Base-by-base conservation (phyloP, 2,113 vertebrate genomes). In the Phocoena phocoena region DNA sequence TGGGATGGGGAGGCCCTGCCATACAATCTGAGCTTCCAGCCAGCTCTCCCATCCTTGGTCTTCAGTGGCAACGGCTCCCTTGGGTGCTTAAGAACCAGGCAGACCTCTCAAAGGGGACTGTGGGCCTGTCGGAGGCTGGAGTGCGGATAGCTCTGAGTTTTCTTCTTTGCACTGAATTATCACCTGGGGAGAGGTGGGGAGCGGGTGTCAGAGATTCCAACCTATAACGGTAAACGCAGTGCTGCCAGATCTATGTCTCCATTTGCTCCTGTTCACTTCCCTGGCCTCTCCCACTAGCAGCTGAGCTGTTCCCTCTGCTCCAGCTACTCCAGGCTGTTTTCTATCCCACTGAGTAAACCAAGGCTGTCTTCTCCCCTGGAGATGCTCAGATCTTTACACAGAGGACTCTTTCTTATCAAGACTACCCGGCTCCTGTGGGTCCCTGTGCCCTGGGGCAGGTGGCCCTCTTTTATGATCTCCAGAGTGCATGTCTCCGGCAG, bases 191-290 rank as follows among this genome's bases (percentile, higher is more conserved):
- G 25, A n/a, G 88, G 23, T 38, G 18, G 79, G 47, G 87, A 33
- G 17, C 12, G 12, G 8, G 33, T 3, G 33, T 36, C 25, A 2
- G 41, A 63, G 73, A 26, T 2, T 26, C n/a, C 55, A 65, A 3
- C 5, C 31, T 28, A 6, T 6, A n/a, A 12, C 28, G 73, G 10
- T 1, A 20, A 47, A 38, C 1, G 18, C 50, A 36, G 20, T 20
- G 18, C 9, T 17, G 26, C 5, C 12, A 7, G 6, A 3, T 11
- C 25, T 17, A 10, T 41, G 26, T 15, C 33, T 36, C 18, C 18
- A 0, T 38, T 3, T 4, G 3, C 11, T 9, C 28, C 65, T 2
- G 1, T 3, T 1, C 8, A 0, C 33, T 38, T n/a, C 9, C 63
- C 91, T 50, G 53, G 41, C 28, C 55, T 25, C 53, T 67, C 25